Evolutionary conservation across 2,888 invertebrate species (phyloP).

Genomic region (Muscina levida): DNA sequence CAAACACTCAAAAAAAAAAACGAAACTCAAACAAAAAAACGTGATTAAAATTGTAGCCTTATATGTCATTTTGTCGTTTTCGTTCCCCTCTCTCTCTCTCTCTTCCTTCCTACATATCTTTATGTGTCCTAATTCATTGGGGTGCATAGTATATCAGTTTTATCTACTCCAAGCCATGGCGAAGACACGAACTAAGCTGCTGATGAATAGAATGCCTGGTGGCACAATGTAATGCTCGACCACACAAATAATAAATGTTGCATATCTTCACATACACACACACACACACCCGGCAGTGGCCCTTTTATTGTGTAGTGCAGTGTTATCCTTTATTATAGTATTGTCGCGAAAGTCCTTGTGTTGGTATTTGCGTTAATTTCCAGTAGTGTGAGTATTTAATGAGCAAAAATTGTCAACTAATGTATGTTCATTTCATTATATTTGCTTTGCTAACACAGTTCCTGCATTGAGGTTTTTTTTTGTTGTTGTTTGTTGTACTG

Average conservation of each 20-base stretch:
- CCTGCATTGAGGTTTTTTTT: not conserved
- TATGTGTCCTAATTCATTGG: not conserved
- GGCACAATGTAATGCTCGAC: slow-evolving; percentile 23
- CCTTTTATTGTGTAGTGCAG: not conserved
- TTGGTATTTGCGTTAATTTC: not conserved
- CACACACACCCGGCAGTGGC: not conserved
- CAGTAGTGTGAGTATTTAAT: slow-evolving; percentile 48
- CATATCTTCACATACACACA: slow-evolving; percentile 33
- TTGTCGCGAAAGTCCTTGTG: not conserved
- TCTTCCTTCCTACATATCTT: slow-evolving; percentile 12
- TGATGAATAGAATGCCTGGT: not conserved
- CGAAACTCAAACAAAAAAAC: slow-evolving; percentile 7
- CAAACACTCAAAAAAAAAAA: not conserved
- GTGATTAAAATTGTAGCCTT: slow-evolving; percentile 34
- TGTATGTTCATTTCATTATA: slow-evolving; percentile 66
- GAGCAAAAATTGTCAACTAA: slow-evolving; percentile 66
- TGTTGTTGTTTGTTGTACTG: too few species aligned
- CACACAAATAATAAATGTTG: slow-evolving; percentile 37
- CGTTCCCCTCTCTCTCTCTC: not conserved
- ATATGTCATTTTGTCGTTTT: slow-evolving; percentile 23
- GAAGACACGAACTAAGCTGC: not conserved
- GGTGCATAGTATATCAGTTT: slow-evolving; percentile 22
- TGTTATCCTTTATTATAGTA: slow-evolving; percentile 33
- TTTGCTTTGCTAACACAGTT: slow-evolving; percentile 60
- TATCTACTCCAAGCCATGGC: slow-evolving; percentile 10